Percentiles rank a stretch among this genome's conserved stretches.
Evolutionary conservation across 2,888 invertebrate species (phyloP).

Genomic region (Drosophila ochracea): DNA sequence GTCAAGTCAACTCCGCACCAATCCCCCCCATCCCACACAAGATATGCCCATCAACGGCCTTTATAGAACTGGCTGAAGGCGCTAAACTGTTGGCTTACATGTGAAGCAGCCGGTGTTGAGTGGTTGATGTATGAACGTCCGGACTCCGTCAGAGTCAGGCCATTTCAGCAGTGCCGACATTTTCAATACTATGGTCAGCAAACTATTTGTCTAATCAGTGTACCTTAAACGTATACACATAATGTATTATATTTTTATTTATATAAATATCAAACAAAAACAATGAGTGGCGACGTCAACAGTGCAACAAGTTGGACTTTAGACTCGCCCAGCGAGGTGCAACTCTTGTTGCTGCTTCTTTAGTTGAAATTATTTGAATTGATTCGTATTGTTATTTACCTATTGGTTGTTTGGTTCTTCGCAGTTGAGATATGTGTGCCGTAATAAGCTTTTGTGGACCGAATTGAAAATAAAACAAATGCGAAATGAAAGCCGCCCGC

Average conservation of each 20-base stretch:
- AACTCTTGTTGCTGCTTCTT: background rate
- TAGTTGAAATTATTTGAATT: conserved; percentile 1
- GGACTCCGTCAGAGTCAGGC: conserved; percentile 47
- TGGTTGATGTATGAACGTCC: conserved; percentile 70
- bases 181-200: conserved; percentile 22
- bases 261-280: conserved; percentile 40
- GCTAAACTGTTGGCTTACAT: conserved; percentile 24
- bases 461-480: conserved; percentile 31
- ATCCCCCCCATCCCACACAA: background rate
- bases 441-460: conserved; percentile 15
- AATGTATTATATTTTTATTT: conserved; percentile 25
- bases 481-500: conserved; percentile 19
- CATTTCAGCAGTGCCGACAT: conserved; percentile 79
- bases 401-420: conserved; percentile 18
- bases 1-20: background rate
- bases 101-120: background rate
- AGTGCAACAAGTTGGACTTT: conserved; percentile 80
- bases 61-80: conserved; percentile 39
- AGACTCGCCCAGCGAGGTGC: conserved; percentile 51
- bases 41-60: conserved; percentile 1
- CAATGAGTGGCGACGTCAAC: conserved; percentile 35
- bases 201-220: conserved; percentile 20
- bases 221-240: conserved; percentile 9
- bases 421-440: conserved; percentile 29
- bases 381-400: conserved; percentile 16